Evolutionary conservation across 2,113 vertebrate genomes (phyloP), one percentile per base, ranked within the genome.

Genomic region (Rhabdornis inornatus): DNA sequence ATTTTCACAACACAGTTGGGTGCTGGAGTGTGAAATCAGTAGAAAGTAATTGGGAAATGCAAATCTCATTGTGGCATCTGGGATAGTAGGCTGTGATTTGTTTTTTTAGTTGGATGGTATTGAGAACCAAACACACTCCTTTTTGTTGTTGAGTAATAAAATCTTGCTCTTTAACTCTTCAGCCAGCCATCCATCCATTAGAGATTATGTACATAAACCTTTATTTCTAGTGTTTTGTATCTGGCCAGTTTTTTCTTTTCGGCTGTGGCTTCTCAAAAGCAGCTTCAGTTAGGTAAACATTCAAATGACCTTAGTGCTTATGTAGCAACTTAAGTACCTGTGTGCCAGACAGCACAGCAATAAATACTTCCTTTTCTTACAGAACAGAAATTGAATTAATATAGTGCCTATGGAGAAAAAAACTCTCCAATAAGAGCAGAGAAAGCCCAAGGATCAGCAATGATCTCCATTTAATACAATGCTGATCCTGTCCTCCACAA

Each of bases 51-150:
- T 27, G 39, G 30, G 19, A 53, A 68, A 20, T 52, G 56, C 35
- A 77, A 30, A 68, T 65, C 10, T 27, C 15, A 1, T 13, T 25
- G 19, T 50, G 66, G 18, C 40, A 80, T 49, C 53, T 83, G 47
- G 42, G 84, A 42, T n/a, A 66, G 9, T 4, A 2, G 45, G 10
- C 37, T 53, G 14, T 5, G 7, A 10, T 56, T 57, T 76, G 1
- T 39, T 30, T 18, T 78, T 65, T 79, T 39, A 60, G 25, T 64
- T 74, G 35, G 11, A 23, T 77, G 25, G 4, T 20, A 35, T 17
- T 30, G 27, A 45, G 24, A 70, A 25, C 3, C 0, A 0, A 5
- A 1, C 14, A 1, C 6, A 1, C 11, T 28, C 4, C 19, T 50
- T 83, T 78, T 69, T 53, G 11, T 81, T 61, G 11, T 35, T 52